Evolutionary conservation across 37 sponge, comb jelly and placozoan species (phyloP).

Genomic region (Amphimedon queenslandica): DNA sequence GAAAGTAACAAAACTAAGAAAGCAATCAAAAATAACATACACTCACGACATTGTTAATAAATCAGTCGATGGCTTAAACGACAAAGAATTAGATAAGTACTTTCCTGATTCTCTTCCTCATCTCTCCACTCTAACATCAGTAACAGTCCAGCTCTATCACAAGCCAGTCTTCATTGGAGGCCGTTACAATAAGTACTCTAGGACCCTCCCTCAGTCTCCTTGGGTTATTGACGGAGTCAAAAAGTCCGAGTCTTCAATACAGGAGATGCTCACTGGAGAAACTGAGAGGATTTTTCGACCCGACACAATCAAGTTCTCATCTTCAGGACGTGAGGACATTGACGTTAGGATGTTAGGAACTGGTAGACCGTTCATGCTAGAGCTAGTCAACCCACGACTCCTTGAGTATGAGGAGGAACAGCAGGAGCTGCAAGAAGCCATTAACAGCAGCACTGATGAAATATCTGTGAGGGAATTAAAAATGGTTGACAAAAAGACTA

Average conservation of each 20-base stretch:
- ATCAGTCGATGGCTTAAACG: not conserved
- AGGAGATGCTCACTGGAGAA: conserved; percentile 60
- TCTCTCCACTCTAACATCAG: conserved; percentile 5
- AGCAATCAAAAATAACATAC: not conserved
- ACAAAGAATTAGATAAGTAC: not conserved
- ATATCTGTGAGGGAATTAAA: conserved; percentile 47
- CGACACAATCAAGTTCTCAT: conserved; percentile 52
- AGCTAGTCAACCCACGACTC: conserved; percentile 69
- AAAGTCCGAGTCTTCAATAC: conserved; percentile 72
- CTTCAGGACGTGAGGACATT: conserved; percentile 95
- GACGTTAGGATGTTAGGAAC: conserved; percentile 96
- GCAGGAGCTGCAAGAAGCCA: conserved; percentile 23
- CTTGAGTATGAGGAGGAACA: conserved; percentile 11
- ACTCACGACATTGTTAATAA: not conserved
- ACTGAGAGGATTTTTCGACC: conserved; percentile 4
- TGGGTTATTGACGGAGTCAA: conserved; percentile 90
- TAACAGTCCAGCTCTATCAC: conserved; percentile 25
- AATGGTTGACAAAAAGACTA: conserved; percentile 36
- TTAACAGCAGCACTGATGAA: conserved; percentile 47
- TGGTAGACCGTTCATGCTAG: conserved; percentile 86
- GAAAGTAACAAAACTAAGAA: not conserved
- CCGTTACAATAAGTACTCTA: conserved; percentile 90
- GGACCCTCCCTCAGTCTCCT: conserved; percentile 87
- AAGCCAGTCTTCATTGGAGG: conserved; percentile 70
- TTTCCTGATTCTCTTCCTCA: conserved; percentile 5